A percentile compares a stretch with the other conserved stretches of the same genome.
phyloP scores from a whole-genome alignment of 2,113 vertebrate species.

The Microcebus tavaratra region DNA sequence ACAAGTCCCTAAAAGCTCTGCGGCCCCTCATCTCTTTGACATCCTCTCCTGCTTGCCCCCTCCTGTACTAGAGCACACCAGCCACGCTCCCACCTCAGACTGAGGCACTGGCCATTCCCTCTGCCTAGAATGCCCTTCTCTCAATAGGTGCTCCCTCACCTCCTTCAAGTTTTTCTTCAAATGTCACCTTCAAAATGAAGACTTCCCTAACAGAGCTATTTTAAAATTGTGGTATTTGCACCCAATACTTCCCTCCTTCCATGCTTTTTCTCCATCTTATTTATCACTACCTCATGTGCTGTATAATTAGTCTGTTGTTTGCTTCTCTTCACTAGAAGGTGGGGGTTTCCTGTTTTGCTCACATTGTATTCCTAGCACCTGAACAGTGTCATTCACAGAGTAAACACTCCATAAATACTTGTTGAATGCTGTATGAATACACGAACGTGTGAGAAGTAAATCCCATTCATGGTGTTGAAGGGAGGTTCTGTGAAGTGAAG shows the following conservation, averaged over 20 bases:
- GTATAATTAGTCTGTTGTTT: not conserved
- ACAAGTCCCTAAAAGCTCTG: not conserved
- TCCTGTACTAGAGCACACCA: not conserved
- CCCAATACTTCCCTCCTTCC: not conserved
- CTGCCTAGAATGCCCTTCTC: not conserved
- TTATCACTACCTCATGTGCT: not conserved
- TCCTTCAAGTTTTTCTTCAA: not conserved
- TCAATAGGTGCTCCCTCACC: not conserved
- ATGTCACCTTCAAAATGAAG: not conserved
- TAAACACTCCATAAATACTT: not conserved
- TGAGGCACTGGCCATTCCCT: not conserved
- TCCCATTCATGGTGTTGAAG: not conserved
- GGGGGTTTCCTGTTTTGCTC: not conserved
- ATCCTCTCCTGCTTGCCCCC: too few species aligned
- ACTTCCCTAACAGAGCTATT: not conserved
- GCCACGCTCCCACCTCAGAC: not conserved
- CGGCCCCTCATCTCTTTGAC: not conserved
- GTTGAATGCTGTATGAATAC: not conserved
- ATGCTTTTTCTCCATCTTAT: not conserved
- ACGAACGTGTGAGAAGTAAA: slow-evolving; percentile 24
- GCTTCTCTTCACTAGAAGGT: not conserved
- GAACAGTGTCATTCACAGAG: not conserved
- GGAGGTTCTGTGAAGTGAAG: not conserved
- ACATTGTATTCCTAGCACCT: not conserved
- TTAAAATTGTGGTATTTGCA: not conserved